Base-by-base conservation (phyloP, 2,888 invertebrate genomes). In the Eupeodes latifasciatus region DNA sequence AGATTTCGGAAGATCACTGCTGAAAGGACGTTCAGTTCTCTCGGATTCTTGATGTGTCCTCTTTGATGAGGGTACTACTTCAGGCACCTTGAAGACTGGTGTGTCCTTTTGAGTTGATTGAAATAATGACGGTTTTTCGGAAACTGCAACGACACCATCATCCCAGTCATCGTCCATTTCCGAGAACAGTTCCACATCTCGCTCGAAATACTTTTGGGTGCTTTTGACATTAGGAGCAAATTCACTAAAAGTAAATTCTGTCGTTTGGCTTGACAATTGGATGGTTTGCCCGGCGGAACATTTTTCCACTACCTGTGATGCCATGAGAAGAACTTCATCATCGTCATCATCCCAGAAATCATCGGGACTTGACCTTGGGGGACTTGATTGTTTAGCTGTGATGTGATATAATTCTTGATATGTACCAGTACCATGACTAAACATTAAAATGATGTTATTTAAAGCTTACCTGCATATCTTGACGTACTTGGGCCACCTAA, bases 311-410 rank as follows among this genome's bases (percentile, higher is more conserved):
- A 91, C 90, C 90, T 93, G 93, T 0, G 93, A 92, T 57, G 93
- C 93, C 86, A 93, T 79, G 16, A 93, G 81, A 16, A 93, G 92
- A 9, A 92, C 92, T 80, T 93, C 93, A 69, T 93, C 93, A 69
- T 93, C 93, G n/a, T 93, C 93, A 74, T 92, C 92, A 62, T 91
- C 92, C 93, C 93, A 93, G 12, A 92, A 91, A 53, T 92, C 91
- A 36, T 90, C 86, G 3, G 78, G 88, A 27, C 82, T 90, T 14
- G 77, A 87, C 55, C 81, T 83, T 19, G 57, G 72, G 47, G 67
- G 86, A 47, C 72, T 77, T 79, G 67, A 19, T 12, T 47, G 34
- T 10, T 74, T 77, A 11, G 6, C 89, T 88, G 14, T 11, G 16
- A n/a, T 4, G 14, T 10, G 34, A n/a, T 2, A n/a, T 0, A 19